Evolutionary conservation across 2,113 vertebrate genomes (phyloP), one percentile per base, ranked within the genome.

Genomic region (Rattus rattus): DNA sequence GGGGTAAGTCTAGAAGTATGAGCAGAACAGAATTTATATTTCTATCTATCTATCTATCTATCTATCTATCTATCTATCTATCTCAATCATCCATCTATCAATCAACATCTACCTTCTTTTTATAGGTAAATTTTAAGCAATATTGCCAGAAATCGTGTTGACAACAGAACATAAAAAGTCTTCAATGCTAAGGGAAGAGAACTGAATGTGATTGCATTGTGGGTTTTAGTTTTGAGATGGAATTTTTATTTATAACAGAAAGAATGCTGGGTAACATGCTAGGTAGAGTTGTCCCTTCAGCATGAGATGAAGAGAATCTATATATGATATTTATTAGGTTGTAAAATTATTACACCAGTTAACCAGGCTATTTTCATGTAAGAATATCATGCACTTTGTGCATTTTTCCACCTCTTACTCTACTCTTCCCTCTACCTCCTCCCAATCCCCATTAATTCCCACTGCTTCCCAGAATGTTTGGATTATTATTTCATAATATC

Each of bases 1-100:
- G 88, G 81, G 36, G 59, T 80, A 79, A 93, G 67, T 94, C 90
- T 90, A 95, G 87, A 93, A 65, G 28, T 86, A 75, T 89, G 77
- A 33, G 7, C 93, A 61, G 36, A 86, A 67, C 67, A 49, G 54
- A 86, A 92, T 72, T 92, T 43, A 47, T 81, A 17, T 73, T 19
- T 73, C 19, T 72, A 36, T 19, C 56, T n/a, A 39, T 72, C 33
- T 39, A 72, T 72, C 72, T 73, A 73, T 75, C 72, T 70, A 70
- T 70, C 67, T 70, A 36, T 70, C 59, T 61, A 61, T 61, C 59
- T 33, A 69, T 75, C 72, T 73, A 73, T 73, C 1, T 73, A 73
- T 39, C 70, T 43, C 43, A 2, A 43, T 43, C 43, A 43, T 43
- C 43, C 43, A 43, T 43, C 43, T 43, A 43, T 43, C 43, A 43